Base-by-base conservation (phyloP, 2,888 invertebrate species). In the Dolichopus griseipennis region DNA sequence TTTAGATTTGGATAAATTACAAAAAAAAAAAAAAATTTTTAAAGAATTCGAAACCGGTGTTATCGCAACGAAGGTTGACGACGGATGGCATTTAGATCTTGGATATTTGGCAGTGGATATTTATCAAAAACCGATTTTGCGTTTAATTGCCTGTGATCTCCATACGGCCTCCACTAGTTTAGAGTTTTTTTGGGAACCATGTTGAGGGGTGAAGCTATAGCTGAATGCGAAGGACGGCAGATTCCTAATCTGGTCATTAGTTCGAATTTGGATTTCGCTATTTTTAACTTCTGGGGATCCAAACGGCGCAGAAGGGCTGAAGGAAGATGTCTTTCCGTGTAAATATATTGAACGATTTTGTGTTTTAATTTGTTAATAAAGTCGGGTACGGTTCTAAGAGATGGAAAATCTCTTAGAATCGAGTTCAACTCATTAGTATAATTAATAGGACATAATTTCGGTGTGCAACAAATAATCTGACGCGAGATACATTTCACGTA, bases 141-240 rank as follows among this genome's bases (percentile, higher is more conserved):
- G 20, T 67, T 67, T 4, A 67, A 22, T 34, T 37, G 37, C 18
- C 67, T 33, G 20, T 66, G 62, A 61, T 71, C 77, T 78, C 69
- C 76, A 75, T 73, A 76, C 75, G 70, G 76, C 66, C 67, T 67
- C 68, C 70, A 71, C 68, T 70, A 67, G 34, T 64, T 37, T 62
- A 63, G 43, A 62, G 67, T 68, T 67, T 67, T 66, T 68, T 65
- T 68, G 4, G 4, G 20, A 33, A 65, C 68, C 66, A 67, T 68
- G 61, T 70, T 66, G 34, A 68, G 37, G 67, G 65, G 34, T n/a
- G n/a, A n/a, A n/a, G n/a, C n/a, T n/a, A n/a, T n/a, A n/a, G n/a
- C n/a, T n/a, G n/a, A n/a, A n/a, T n/a, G n/a, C n/a, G n/a, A n/a
- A n/a, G n/a, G n/a, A n/a, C n/a, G n/a, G n/a, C n/a, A n/a, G n/a